These are phyloP conservation scores for Naso thynnoides DNA, from an alignment of 2,797 vertebrate species.

Conservation along the genomic window DNA sequence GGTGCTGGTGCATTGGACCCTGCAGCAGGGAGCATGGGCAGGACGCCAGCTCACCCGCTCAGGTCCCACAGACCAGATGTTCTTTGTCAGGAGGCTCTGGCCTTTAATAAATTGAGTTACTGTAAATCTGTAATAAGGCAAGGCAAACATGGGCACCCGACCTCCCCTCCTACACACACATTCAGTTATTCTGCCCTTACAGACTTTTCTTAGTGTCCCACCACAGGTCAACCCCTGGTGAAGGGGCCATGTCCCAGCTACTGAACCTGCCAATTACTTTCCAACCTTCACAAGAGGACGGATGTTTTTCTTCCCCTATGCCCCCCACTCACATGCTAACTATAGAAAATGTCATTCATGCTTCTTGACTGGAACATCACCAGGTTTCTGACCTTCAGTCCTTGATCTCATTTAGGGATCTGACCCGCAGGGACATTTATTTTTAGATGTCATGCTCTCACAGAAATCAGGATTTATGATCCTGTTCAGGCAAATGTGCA, in stretches of 20 bases:
- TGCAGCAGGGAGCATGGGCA: slow-evolving; percentile 75
- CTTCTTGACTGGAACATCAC: slow-evolving; percentile 35
- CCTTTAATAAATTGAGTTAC: slow-evolving; percentile 84
- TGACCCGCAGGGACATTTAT: slow-evolving; percentile 19
- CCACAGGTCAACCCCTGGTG: slow-evolving; percentile 69
- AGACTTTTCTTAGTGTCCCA: slow-evolving; percentile 61
- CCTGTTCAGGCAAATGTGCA: neutral
- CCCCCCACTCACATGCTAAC: slow-evolving; percentile 12
- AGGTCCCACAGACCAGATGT: slow-evolving; percentile 85
- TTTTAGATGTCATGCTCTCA: slow-evolving; percentile 16
- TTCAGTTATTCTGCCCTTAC: slow-evolving; percentile 43
- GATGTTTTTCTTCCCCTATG: slow-evolving; percentile 64
- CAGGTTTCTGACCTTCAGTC: slow-evolving; percentile 30
- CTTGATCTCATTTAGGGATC: slow-evolving; percentile 25
- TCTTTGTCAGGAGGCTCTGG: slow-evolving; percentile 80
- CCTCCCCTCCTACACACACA: slow-evolving; percentile 42
- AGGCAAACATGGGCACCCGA: slow-evolving; percentile 71
- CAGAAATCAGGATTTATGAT: slow-evolving; percentile 18
- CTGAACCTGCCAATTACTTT: slow-evolving; percentile 79
- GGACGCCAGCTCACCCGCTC: slow-evolving; percentile 78
- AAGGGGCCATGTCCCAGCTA: slow-evolving; percentile 70
- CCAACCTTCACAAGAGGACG: slow-evolving; percentile 51
- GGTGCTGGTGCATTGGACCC: slow-evolving; percentile 74
- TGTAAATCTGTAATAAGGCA: slow-evolving; percentile 83
- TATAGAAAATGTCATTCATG: slow-evolving; percentile 52